Evolutionary conservation across 2,888 invertebrate species (phyloP).

Genomic region (Drosophila anomelani): DNA sequence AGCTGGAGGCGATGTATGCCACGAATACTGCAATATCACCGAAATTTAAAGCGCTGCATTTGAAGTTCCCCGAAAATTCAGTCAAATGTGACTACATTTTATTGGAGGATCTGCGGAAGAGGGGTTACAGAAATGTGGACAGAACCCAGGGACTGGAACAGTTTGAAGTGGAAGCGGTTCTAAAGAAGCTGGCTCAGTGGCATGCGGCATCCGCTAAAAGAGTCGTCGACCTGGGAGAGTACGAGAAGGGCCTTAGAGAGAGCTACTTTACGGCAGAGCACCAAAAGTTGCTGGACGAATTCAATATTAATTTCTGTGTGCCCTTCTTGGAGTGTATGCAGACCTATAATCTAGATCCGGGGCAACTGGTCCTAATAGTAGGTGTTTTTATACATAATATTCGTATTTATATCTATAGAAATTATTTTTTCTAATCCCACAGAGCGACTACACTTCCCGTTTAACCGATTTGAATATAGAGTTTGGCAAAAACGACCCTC

Average conservation of each 20-base stretch:
- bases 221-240: conserved; percentile 59
- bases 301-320: conserved; percentile 53
- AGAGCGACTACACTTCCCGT: conserved; percentile 59
- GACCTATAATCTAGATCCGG: conserved; percentile 52
- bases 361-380: conserved; percentile 67
- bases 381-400: conserved; percentile 1
- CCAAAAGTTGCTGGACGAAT: conserved; percentile 47
- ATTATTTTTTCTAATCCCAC: background rate
- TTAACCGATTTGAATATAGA: conserved; percentile 64
- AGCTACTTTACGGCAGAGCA: conserved; percentile 54
- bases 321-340: conserved; percentile 63
- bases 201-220: conserved; percentile 79
- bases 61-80: conserved; percentile 50
- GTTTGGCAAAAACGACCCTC: conserved; percentile 50
- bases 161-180: conserved; percentile 67
- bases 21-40: conserved; percentile 44
- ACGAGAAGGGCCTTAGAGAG: conserved; percentile 48
- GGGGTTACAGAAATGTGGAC: conserved; percentile 68
- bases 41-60: conserved; percentile 67
- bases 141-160: conserved; percentile 70
- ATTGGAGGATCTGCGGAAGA: conserved; percentile 71
- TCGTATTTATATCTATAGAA: background rate
- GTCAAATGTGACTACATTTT: conserved; percentile 68
- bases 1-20: conserved; percentile 71
- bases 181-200: conserved; percentile 78